Percentiles rank a stretch among this genome's conserved stretches.
Conservation (phyloP, 92 coral and sea anemone species). For the Actinernus sp. region DNA sequence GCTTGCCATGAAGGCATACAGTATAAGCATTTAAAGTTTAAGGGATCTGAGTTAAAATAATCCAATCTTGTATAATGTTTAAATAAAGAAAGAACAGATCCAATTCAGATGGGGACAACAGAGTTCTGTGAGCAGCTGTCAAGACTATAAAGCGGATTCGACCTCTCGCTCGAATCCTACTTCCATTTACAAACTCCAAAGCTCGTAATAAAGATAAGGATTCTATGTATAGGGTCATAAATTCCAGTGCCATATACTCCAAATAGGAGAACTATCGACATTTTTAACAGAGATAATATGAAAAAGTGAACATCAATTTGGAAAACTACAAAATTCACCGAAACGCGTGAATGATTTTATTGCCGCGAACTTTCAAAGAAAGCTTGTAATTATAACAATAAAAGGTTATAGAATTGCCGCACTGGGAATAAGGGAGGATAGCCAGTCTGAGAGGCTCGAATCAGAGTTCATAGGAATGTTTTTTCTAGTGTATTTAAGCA, state of each 20-base stretch:
- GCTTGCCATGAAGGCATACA: too few species aligned
- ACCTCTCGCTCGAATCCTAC: background rate
- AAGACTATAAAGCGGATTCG: background rate
- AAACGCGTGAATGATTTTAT: slow-evolving; percentile 5
- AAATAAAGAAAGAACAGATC: background rate
- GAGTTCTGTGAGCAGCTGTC: background rate
- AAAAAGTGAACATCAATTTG: slow-evolving; percentile 4
- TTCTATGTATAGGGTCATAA: too few species aligned
- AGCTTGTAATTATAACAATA: slow-evolving; percentile 2
- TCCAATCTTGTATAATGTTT: background rate
- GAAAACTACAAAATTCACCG: background rate
- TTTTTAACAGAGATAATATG: too few species aligned
- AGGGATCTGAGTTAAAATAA: too few species aligned
- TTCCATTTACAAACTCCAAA: background rate
- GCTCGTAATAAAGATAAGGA: background rate
- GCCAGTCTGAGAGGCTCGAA: background rate
- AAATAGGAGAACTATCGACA: too few species aligned
- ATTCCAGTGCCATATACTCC: too few species aligned
- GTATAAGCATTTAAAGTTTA: too few species aligned
- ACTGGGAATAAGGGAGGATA: background rate
- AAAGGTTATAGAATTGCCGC: background rate
- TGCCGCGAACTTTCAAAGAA: slow-evolving; percentile 3
- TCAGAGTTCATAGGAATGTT: too few species aligned
- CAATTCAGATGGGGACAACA: background rate
- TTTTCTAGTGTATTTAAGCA: too few species aligned